These are phyloP conservation scores for Epinotia nisella DNA, from an alignment of 2,888 invertebrate species.

Conservation along the genomic window DNA sequence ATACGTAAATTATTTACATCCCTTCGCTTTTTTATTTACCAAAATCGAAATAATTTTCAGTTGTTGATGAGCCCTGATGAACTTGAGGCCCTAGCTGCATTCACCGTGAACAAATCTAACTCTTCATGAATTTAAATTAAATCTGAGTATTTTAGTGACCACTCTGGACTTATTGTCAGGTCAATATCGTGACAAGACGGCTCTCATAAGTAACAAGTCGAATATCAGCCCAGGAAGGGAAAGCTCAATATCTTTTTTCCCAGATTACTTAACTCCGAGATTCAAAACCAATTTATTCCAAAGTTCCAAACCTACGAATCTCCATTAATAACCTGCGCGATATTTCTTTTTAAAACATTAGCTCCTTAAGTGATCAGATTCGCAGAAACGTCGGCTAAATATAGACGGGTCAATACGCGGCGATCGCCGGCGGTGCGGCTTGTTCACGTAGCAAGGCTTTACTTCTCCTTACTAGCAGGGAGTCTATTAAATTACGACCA, in stretches of 20 bases:
- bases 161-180: too few species aligned
- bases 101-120: too few species aligned
- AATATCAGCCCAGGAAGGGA: neutral
- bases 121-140: too few species aligned
- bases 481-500: neutral
- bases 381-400: constrained; percentile 61
- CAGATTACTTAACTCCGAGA: neutral
- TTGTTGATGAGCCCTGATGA: too few species aligned
- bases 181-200: too few species aligned
- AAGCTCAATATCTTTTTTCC: neutral
- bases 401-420: constrained; percentile 78
- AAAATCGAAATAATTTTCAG: too few species aligned
- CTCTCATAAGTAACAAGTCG: too few species aligned
- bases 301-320: constrained; percentile 1
- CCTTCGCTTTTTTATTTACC: too few species aligned
- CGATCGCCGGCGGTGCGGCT: constrained; percentile 58
- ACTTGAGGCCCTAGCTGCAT: too few species aligned
- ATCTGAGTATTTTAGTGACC: too few species aligned
- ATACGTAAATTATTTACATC: too few species aligned
- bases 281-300: constrained; percentile 7
- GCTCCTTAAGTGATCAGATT: constrained; percentile 48
- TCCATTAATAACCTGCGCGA: neutral
- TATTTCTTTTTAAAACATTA: constrained; percentile 19
- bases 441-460: constrained; percentile 47
- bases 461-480: constrained; percentile 1